Evolutionary conservation across 2,888 invertebrate genomes (phyloP).

Genomic region (Xestia sexstrigata): DNA sequence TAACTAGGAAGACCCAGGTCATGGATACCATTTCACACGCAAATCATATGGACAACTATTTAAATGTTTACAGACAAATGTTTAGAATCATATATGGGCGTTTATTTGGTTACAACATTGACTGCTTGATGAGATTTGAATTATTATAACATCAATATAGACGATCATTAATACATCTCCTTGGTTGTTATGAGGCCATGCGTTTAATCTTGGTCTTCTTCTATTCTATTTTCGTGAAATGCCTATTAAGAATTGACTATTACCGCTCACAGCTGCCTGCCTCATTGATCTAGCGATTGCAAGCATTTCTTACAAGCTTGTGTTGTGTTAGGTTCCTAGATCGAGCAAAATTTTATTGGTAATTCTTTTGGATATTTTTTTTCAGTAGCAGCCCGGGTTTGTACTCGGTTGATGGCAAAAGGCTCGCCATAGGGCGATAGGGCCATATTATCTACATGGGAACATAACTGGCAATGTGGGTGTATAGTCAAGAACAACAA

Average conservation of each 20-base stretch:
- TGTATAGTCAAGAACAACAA: background rate
- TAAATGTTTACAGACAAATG: background rate
- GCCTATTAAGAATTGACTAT: too few species aligned
- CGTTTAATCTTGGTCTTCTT: background rate
- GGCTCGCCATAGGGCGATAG: too few species aligned
- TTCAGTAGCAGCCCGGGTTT: background rate
- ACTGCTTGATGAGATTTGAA: background rate
- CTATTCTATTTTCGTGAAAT: background rate
- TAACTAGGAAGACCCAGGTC: background rate
- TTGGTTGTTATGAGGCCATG: background rate
- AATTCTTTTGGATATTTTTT: background rate
- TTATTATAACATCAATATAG: background rate
- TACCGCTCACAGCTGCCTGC: background rate
- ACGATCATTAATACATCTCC: background rate
- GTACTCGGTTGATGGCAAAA: background rate
- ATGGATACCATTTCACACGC: conserved; percentile 2
- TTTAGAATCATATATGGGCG: conserved; percentile 10
- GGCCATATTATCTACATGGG: too few species aligned
- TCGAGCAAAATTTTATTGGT: background rate
- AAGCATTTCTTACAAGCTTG: background rate
- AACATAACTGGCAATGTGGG: background rate
- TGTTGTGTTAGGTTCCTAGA: background rate
- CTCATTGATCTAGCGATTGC: background rate
- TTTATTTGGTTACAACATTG: background rate
- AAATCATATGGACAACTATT: conserved; percentile 18